Evolutionary conservation across 1,140 invertebrate species (phyloP), one percentile per base, ranked within the genome.

Genomic region (Plutomurus gul): DNA sequence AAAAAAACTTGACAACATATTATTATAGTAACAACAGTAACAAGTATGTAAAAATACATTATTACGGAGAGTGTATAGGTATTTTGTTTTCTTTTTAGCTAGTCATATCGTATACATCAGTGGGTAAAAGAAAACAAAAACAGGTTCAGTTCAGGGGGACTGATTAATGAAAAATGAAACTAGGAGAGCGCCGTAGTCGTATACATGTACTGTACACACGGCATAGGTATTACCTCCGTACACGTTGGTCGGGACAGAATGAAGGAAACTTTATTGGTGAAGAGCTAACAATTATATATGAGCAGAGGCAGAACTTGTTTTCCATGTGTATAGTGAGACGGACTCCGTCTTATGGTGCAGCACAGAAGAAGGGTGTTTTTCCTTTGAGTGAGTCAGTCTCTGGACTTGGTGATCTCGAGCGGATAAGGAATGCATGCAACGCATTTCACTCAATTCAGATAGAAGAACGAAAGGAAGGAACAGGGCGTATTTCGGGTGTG

Each of bases 401-500:
- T 33, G 13, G 56, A 36, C 27, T 13, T 33, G 27, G 25, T 60
- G 20, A 25, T 30, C 13, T 60, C 4, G 16, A 4, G 56, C n/a
- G 36, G 56, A 65, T 65, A 65, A 65, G 18, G 25, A 16, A 16
- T 18, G 20, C n/a, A 47, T 16, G n/a, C n/a, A 18, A 30, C 36
- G 30, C 13, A 33, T 16, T 65, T 27, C 7, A 65, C 18, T 8
- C 56, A 65, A 30, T 65, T 65, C 27, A 65, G 27, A 65, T 11
- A 27, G 36, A 71, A 22, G 51, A 36, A 72, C 18, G 36, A 18
- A 40, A 72, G 70, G 70, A 39, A 72, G 70, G 70, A 39, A 22
- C n/a, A 72, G 70, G 70, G 70, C 70, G 36, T 39, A 72, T 40
- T 43, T 65, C 56, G n/a, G n/a, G 27, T 27, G 56, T 30, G 56